A percentile compares a stretch with the other conserved stretches of the same genome.
These are phyloP conservation scores for Palythoa grandiflora DNA, from an alignment of 92 coral and sea anemone genomes.

Conservation along the genomic window DNA sequence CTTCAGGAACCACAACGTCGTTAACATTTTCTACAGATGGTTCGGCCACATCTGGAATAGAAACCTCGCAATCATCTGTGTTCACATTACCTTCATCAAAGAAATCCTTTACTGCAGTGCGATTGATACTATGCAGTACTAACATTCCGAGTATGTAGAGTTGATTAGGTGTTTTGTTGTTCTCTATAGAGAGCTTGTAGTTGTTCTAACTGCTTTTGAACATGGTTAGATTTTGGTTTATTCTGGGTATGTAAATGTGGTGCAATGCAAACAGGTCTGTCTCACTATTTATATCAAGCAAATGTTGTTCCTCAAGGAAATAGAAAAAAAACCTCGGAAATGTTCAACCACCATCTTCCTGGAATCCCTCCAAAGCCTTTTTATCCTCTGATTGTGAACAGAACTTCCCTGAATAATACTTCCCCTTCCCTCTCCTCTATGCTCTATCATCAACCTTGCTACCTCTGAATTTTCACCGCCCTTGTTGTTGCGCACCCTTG, in stretches of 20 bases:
- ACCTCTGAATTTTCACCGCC: constrained; percentile 62
- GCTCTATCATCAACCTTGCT: constrained; percentile 40
- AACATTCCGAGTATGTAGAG: constrained; percentile 50
- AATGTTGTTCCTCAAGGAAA: constrained; percentile 32
- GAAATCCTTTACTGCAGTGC: constrained; percentile 54
- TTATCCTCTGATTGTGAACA: constrained; percentile 73
- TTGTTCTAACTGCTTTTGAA: constrained; percentile 60
- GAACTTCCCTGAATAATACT: constrained; percentile 59
- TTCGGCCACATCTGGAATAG: constrained; percentile 45
- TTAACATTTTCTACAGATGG: neutral
- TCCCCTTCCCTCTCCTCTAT: constrained; percentile 54
- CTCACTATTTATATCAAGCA: constrained; percentile 50
- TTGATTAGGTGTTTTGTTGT: constrained; percentile 58
- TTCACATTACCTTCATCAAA: constrained; percentile 28
- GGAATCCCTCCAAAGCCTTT: constrained; percentile 64
- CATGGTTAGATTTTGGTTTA: constrained; percentile 35
- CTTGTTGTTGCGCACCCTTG: constrained; percentile 61
- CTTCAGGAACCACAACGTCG: neutral
- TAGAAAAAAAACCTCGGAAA: constrained; percentile 42
- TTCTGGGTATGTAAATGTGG: constrained; percentile 40
- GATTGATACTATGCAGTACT: constrained; percentile 12
- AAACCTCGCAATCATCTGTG: constrained; percentile 24
- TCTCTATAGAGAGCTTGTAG: constrained; percentile 55
- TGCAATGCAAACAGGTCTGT: constrained; percentile 43
- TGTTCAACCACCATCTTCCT: constrained; percentile 49